Evolutionary conservation across 2,888 invertebrate species (phyloP).

Genomic region (Noctua janthe): DNA sequence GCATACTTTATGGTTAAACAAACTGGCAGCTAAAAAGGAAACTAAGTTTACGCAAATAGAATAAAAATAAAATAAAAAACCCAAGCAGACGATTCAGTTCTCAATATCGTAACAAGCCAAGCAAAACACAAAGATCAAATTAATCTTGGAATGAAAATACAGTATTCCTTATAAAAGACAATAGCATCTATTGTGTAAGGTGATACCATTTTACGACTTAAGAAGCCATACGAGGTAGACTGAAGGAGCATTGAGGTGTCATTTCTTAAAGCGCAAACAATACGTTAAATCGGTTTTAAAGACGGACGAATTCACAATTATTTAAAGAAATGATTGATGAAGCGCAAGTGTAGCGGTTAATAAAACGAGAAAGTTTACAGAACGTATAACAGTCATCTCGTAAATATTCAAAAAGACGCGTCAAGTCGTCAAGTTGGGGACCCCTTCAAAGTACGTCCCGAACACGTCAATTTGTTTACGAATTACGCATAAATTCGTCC

Average conservation of each 20-base stretch:
- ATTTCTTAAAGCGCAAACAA: slow-evolving; percentile 82
- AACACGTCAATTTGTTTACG: slow-evolving; percentile 90
- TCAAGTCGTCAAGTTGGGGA: slow-evolving; percentile 84
- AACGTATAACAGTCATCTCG: slow-evolving; percentile 74
- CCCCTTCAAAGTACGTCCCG: slow-evolving; percentile 85
- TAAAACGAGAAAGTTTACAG: slow-evolving; percentile 72
- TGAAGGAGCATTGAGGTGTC: slow-evolving; percentile 85
- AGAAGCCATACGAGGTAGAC: slow-evolving; percentile 86
- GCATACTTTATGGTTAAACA: slow-evolving; percentile 49
- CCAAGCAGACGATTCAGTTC: slow-evolving; percentile 8
- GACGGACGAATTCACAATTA: slow-evolving; percentile 71
- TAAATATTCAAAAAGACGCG: slow-evolving; percentile 83
- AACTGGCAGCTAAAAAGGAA: slow-evolving; percentile 27
- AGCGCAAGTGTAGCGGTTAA: slow-evolving; percentile 46
- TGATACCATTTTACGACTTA: slow-evolving; percentile 89
- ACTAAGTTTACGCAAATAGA: slow-evolving; percentile 3
- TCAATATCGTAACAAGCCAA: slow-evolving; percentile 46
- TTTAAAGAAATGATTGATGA: slow-evolving; percentile 58
- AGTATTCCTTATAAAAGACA: slow-evolving; percentile 82
- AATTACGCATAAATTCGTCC: slow-evolving; percentile 90
- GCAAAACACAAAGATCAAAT: slow-evolving; percentile 72
- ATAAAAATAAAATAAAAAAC: slow-evolving; percentile 10
- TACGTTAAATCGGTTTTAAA: slow-evolving; percentile 75
- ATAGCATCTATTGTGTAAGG: slow-evolving; percentile 87
- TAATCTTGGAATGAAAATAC: slow-evolving; percentile 75